Base-by-base conservation (phyloP, 1,140 invertebrate species). In the Dreissena rostriformis region DNA sequence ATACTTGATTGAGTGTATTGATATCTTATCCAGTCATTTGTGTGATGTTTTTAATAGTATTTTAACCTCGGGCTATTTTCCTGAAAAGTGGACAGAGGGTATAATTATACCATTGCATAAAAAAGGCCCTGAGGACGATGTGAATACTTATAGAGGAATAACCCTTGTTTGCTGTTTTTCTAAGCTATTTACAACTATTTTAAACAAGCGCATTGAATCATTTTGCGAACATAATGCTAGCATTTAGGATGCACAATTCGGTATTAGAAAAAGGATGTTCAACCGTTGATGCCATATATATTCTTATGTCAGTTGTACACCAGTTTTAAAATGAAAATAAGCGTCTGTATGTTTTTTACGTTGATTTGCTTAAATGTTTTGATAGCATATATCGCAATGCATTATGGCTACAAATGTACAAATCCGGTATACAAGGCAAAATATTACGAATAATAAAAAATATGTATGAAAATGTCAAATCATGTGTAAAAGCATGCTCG, bases 391-490 rank as follows among this genome's bases (percentile, higher is more conserved):
- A 81, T 73, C 70, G 70, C 52, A 81, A 81, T 73, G 79, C 67
- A 28, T 52, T 80, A 49, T 71, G 78, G 78, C 26, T 57, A n/a
- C 11, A 71, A 71, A 10, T 72, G n/a, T 81, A 72, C 29, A 80
- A 81, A 12, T 63, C 14, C 24, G 79, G 79, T n/a, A 73, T 72
- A 39, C 52, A 72, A 55, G 70, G 79, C 49, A 81, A 73, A 51
- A 12, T 81, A 24, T 28, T 63, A 28, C 28, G 79, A 29, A 65
- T 63, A 29, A 57, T 81, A 7, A 53, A 57, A 55, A 70, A 81
- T 52, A 73, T 81, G 68, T 73, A 81, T 51, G n/a, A 51, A 22
- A 81, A 73, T 57, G 70, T 81, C 63, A 81, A 81, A 24, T 81
- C 53, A 19, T 71, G 79, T 81, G 79, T 81, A 14, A 81, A 73